These are phyloP conservation scores for Ciona savignyi DNA, from an alignment of 23 tunicate species.

Conservation along the genomic window DNA sequence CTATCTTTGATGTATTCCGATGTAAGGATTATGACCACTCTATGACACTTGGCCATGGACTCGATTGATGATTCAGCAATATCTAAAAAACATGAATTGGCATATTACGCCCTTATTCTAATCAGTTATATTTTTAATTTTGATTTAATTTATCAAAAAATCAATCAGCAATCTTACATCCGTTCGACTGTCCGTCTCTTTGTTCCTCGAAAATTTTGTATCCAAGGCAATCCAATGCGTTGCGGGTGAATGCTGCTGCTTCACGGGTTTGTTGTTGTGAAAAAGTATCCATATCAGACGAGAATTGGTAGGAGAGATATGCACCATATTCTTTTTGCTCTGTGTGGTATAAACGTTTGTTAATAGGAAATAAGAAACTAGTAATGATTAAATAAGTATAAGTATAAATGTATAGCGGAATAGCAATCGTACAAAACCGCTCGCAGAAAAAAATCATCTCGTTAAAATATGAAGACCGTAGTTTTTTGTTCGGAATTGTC, in stretches of 20 bases:
- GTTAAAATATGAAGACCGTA: no score
- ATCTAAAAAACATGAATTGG: neutral
- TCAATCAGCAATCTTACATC: neutral
- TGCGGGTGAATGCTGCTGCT: neutral
- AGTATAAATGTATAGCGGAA: no score
- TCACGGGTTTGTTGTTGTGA: constrained; percentile 7
- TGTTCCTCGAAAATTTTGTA: neutral
- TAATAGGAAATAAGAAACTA: no score
- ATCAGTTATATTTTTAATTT: no score
- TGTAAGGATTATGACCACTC: constrained; percentile 27
- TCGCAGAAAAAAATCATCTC: no score
- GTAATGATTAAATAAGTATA: no score
- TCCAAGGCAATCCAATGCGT: neutral
- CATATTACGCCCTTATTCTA: no score
- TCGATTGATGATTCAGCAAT: constrained; percentile 2
- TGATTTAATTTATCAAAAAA: no score
- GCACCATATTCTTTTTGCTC: neutral
- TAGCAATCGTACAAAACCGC: no score
- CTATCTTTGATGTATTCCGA: constrained; percentile 35
- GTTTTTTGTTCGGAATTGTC: no score
- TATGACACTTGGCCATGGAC: constrained; percentile 18
- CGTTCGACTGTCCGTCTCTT: neutral
- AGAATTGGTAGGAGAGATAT: neutral
- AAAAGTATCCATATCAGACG: neutral
- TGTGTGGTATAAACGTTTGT: no score